Percentiles rank a stretch among this genome's conserved stretches.
These are phyloP conservation scores for Sceloporus undulatus DNA, from an alignment of 2,113 vertebrate genomes.

Conservation along the genomic window DNA sequence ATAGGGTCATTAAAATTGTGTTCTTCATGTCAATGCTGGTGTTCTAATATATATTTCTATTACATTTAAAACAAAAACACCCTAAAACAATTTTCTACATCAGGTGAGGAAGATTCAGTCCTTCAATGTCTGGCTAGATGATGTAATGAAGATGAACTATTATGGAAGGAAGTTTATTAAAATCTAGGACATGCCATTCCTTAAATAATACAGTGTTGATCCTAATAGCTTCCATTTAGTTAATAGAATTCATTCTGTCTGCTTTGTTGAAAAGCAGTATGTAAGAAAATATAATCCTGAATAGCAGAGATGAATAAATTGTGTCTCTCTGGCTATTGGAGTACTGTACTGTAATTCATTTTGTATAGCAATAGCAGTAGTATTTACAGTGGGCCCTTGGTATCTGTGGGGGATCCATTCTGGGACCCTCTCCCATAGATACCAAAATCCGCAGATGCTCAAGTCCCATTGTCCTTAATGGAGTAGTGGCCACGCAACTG, in stretches of 20 bases:
- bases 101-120: slow-evolving; percentile 43
- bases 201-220: slow-evolving; percentile 13
- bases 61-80: slow-evolving; percentile 64
- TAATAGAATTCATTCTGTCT: not conserved
- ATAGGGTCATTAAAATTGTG: slow-evolving; percentile 64
- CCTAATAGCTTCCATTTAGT: slow-evolving; percentile 1
- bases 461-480: no score
- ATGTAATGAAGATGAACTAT: slow-evolving; percentile 61
- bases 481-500: no score
- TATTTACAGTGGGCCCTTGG: no score
- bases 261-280: slow-evolving; percentile 31
- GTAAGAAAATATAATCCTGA: not conserved
- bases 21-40: slow-evolving; percentile 70
- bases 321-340: not conserved
- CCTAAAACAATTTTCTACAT: slow-evolving; percentile 64
- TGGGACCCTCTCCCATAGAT: no score
- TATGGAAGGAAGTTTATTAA: slow-evolving; percentile 59
- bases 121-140: slow-evolving; percentile 43
- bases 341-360: not conserved
- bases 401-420: no score
- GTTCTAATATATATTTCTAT: slow-evolving; percentile 62
- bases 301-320: not conserved
- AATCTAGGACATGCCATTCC: slow-evolving; percentile 39
- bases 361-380: no score
- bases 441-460: no score